These are phyloP conservation scores for Gerris lacustris DNA, from an alignment of 2,888 invertebrate genomes.

Conservation along the genomic window DNA sequence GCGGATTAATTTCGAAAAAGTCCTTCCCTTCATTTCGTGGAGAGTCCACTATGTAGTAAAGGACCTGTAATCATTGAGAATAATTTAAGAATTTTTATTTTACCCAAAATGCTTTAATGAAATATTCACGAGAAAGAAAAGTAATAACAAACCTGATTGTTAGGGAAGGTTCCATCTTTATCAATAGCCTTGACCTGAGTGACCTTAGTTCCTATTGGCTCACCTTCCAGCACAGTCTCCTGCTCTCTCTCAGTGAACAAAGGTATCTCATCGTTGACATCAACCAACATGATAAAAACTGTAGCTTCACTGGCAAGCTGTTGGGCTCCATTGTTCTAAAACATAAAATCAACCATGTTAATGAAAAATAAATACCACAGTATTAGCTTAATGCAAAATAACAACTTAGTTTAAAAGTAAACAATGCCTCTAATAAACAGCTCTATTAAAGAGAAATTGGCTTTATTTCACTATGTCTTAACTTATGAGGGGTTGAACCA, in stretches of 20 bases:
- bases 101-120: too few species aligned
- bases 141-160: constrained; percentile 61
- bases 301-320: constrained; percentile 90
- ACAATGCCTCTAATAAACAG: neutral
- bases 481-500: too few species aligned
- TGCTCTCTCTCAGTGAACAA: constrained; percentile 89
- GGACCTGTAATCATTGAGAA: constrained; percentile 52
- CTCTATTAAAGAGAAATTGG: constrained; percentile 9
- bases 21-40: constrained; percentile 86
- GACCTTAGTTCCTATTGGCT: constrained; percentile 87
- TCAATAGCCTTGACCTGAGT: constrained; percentile 93
- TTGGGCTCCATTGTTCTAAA: constrained; percentile 86
- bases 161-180: constrained; percentile 88
- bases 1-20: constrained; percentile 90
- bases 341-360: constrained; percentile 15
- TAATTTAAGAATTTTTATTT: neutral
- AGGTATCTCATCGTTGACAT: constrained; percentile 95
- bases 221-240: constrained; percentile 88
- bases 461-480: neutral
- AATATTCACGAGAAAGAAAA: too few species aligned
- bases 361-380: neutral
- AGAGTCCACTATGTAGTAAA: constrained; percentile 85
- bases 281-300: constrained; percentile 83
- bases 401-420: too few species aligned
- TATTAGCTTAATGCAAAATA: too few species aligned